Evolutionary conservation across 2,888 invertebrate species (phyloP), one percentile per base, ranked within the genome.

Genomic region (Heliconius erato): DNA sequence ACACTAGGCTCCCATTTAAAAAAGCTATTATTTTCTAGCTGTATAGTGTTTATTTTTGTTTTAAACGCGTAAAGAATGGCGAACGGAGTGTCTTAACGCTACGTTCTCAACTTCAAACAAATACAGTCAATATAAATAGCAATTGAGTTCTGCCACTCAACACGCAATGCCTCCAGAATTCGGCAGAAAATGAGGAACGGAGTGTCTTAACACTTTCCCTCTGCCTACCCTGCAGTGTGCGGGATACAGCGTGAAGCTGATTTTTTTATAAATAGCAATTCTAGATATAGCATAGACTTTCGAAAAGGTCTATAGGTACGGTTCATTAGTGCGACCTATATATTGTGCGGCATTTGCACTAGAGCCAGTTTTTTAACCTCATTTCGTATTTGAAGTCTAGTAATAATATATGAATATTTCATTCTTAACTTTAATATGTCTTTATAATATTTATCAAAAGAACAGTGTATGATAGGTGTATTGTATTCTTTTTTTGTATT

Each of bases 271-370:
- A 49, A 14, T 11, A 40, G 69, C 35, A 35, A 67, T 63, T 32
- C 5, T 35, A 35, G 35, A 63, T 63, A 28, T 19, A 54, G 23
- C 6, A 5, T 44, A 16, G n/a, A 49, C 40, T 72, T n/a, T n/a
- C 26, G 16, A 63, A 83, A 80, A 82, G 77, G 44, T 80, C 65
- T 82, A 59, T 76, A 82, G 77, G 81, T 81, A 81, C 74, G 84
- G 80, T 82, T 85, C 84, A 63, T 78, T 71, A 81, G 81, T 14
- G 77, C 81, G 69, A 71, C 77, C 81, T 59, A 77, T 71, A 63
- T 77, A 69, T 59, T 28, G 71, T 49, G 14, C 72, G 72, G 72
- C 59, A 82, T 74, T 79, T 82, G 68, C 79, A 68, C 40, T 49
- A 49, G 40, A 59, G 79, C 68, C 28, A 72, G 67, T 74, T 59